These are phyloP conservation scores for Maniola hyperantus DNA, from an alignment of 2,888 invertebrate genomes.

Conservation along the genomic window DNA sequence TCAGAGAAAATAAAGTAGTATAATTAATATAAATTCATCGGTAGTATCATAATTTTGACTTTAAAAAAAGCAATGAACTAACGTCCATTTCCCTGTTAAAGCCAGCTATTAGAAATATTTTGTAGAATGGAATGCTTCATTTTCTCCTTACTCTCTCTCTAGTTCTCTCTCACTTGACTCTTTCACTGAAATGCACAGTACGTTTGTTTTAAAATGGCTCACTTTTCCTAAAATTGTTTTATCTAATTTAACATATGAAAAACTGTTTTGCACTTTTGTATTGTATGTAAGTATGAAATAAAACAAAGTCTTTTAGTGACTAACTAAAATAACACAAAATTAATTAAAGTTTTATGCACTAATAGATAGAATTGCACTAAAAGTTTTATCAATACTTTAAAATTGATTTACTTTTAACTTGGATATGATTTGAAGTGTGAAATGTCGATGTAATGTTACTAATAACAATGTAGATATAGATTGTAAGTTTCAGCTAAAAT, in stretches of 20 bases:
- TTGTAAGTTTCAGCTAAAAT: constrained; percentile 32
- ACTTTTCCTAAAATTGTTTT: constrained; percentile 76
- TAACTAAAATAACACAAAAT: constrained; percentile 50
- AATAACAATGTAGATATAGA: constrained; percentile 32
- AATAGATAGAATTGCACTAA: constrained; percentile 64
- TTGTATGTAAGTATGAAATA: constrained; percentile 65
- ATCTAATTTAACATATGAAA: constrained; percentile 37
- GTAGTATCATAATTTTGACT: constrained; percentile 48
- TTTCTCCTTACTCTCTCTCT: constrained; percentile 77
- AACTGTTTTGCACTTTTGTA: constrained; percentile 44
- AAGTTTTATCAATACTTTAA: constrained; percentile 44
- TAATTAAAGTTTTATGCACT: constrained; percentile 56
- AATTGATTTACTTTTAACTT: constrained; percentile 45
- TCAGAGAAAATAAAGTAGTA: constrained; percentile 36
- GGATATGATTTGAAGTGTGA: constrained; percentile 57
- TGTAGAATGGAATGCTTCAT: constrained; percentile 82
- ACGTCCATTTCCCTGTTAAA: constrained; percentile 83
- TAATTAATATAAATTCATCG: constrained; percentile 28
- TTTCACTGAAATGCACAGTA: constrained; percentile 81
- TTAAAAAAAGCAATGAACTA: constrained; percentile 52
- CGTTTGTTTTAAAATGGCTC: constrained; percentile 82
- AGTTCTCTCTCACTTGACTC: constrained; percentile 76
- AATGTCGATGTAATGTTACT: constrained; percentile 41
- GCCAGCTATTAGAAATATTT: constrained; percentile 78
- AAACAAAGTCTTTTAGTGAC: constrained; percentile 46